Base-by-base conservation (phyloP, 2,113 vertebrate genomes). In the Petromus typicus region DNA sequence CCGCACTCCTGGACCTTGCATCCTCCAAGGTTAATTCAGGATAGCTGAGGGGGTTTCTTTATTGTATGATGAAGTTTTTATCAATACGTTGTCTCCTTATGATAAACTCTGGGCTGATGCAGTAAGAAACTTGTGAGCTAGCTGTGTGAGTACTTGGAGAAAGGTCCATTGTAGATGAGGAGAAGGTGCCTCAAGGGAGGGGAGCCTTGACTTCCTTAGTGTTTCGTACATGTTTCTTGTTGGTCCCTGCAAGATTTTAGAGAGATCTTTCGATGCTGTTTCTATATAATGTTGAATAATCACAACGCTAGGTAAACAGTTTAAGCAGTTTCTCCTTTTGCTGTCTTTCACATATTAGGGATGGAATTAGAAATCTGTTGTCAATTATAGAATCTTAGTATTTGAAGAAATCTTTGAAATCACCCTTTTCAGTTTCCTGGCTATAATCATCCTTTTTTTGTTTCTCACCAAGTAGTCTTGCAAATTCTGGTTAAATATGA, bases 401-500 rank as follows among this genome's bases (percentile, higher is more conserved):
- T 85, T 57, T 54, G 8, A 95, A 78, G 40, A 3, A n/a, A 84
- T 59, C 59, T 96, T 93, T 93, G 54, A 95, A 95, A 64, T 92
- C 32, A 87, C 5, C 30, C n/a, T 20, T 6, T 90, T 92, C 69
- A 64, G 84, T 91, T 91, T 43, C 48, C 37, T 93, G 91, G 67
- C 23, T 27, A 80, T 13, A 2, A 16, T 64, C 88, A 11, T 45
- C 20, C 34, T 40, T 67, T 79, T 87, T 73, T 43, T 34, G 10
- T 25, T 90, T 90, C 34, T 88, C 2, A 12, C 61, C 40, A 88
- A 51, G 20, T 64, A 25, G 25, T 84, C 63, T 81, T 80, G 16
- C 23, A 87, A 80, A 54, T 75, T 95, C 51, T 57, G 30, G 20
- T 79, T 89, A 51, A 96, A 66, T 45, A 83, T 2, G 57, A 34